Conservation (phyloP, 2,888 invertebrate genomes). For the Eurytoma californica region DNA sequence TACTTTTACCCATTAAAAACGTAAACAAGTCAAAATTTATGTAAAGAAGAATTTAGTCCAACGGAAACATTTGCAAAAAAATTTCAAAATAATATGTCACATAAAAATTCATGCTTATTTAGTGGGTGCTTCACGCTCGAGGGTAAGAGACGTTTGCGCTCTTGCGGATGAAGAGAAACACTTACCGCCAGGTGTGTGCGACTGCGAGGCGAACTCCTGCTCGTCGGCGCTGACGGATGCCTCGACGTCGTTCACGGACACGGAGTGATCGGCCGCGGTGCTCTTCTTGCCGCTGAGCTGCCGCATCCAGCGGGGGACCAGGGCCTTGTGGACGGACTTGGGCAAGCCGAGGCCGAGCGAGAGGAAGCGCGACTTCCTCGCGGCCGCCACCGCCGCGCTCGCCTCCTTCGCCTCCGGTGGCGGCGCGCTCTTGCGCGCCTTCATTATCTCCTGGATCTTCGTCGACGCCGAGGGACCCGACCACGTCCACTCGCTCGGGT, state of each 20-base stretch:
- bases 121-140: no score
- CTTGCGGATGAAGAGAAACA: neutral
- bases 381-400: slow-evolving; percentile 33
- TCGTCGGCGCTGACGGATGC: slow-evolving; percentile 16
- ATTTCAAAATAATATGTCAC: no score
- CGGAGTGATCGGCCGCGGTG: slow-evolving; percentile 46
- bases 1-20: no score
- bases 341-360: slow-evolving; percentile 63
- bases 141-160: no score
- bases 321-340: slow-evolving; percentile 64
- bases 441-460: slow-evolving; percentile 77
- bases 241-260: slow-evolving; percentile 63
- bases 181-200: slow-evolving; percentile 56
- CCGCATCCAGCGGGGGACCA: slow-evolving; percentile 67
- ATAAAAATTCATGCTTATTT: no score
- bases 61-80: no score
- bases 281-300: slow-evolving; percentile 54
- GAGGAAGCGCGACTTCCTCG: slow-evolving; percentile 65
- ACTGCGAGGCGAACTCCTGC: slow-evolving; percentile 58
- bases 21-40: no score
- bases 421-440: slow-evolving; percentile 58
- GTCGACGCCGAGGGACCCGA: slow-evolving; percentile 81
- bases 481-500: slow-evolving; percentile 81
- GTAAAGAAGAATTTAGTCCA: no score
- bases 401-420: slow-evolving; percentile 44